phyloP scores from a whole-genome alignment of 2,888 invertebrate species.

The Loripinus fragilis region DNA sequence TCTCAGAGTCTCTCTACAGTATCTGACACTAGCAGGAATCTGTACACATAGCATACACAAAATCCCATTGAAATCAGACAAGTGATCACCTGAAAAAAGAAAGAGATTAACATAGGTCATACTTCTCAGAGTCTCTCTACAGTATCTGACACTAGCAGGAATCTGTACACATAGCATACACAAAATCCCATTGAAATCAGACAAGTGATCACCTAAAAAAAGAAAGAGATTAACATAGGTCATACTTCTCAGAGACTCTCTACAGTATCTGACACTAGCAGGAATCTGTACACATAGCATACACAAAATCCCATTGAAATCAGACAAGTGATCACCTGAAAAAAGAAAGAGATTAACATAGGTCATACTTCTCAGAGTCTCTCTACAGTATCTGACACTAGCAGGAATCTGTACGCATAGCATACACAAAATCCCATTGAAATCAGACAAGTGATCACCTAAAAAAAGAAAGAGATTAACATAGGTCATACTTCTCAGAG shows the following conservation, averaged over 20 bases:
- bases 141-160: constrained; percentile 76
- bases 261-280: constrained; percentile 76
- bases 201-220: constrained; percentile 66
- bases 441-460: constrained; percentile 64
- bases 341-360: constrained; percentile 23
- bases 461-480: constrained; percentile 37
- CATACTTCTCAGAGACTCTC: constrained; percentile 77
- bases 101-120: constrained; percentile 10
- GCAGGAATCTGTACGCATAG: constrained; percentile 80
- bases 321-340: constrained; percentile 66
- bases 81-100: constrained; percentile 64
- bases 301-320: constrained; percentile 70
- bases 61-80: constrained; percentile 67
- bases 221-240: constrained; percentile 1
- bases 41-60: constrained; percentile 77
- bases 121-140: constrained; percentile 76
- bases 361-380: too few relatives aligned
- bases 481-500: too few relatives aligned
- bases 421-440: constrained; percentile 72
- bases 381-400: constrained; percentile 77
- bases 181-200: constrained; percentile 70
- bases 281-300: constrained; percentile 80
- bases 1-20: constrained; percentile 74
- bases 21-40: constrained; percentile 78
- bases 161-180: constrained; percentile 78